Base-by-base conservation (phyloP, 2,888 invertebrate species). In the Pyrochroa serraticornis region DNA sequence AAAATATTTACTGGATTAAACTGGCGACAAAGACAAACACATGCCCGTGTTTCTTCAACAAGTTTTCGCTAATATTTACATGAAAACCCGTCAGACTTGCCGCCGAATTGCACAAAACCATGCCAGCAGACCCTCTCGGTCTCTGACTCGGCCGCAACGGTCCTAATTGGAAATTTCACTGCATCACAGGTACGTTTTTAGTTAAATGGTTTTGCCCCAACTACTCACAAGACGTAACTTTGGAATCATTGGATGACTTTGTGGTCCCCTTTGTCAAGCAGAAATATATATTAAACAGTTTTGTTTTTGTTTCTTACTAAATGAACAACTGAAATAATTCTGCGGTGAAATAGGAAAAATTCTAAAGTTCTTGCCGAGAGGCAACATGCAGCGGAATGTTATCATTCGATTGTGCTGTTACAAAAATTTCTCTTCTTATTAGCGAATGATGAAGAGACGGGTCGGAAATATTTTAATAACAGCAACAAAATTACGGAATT, bases 1-100 rank as follows among this genome's bases (percentile, higher is more conserved):
- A 55, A 45, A 58, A 58, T 52, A 52, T 58, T 58, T 58, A 52
- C 54, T 36, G 42, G 14, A 42, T 56, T 49, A 55, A 55, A 55
- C 54, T 42, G 35, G 47, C 30, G 42, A 54, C 47, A 35, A 54
- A 54, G 54, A 54, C 53, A 54, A 54, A 54, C 54, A 47, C 42
- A 42, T 54, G 48, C 42, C 42, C 30, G 37, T 13, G 48, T 42
- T 36, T 42, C 42, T 33, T 52, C 52, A 45, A 43, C 35, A 41
- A 54, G 46, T 53, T 38, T 46, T 39, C 45, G 35, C 31, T 35
- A 46, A 41, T 46, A 47, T 54, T 54, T 54, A 33, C 14, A 12
- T 5, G n/a, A 8, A n/a, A 38, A 30, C n/a, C 8, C 33, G 31
- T 31, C 32, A 34, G 30, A 35, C 41, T 32, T 10, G 39, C 32